A percentile compares a stretch with the other conserved stretches of the same genome.
These are phyloP conservation scores for Falco punctatus DNA, from an alignment of 2,113 vertebrate genomes.

Conservation along the genomic window DNA sequence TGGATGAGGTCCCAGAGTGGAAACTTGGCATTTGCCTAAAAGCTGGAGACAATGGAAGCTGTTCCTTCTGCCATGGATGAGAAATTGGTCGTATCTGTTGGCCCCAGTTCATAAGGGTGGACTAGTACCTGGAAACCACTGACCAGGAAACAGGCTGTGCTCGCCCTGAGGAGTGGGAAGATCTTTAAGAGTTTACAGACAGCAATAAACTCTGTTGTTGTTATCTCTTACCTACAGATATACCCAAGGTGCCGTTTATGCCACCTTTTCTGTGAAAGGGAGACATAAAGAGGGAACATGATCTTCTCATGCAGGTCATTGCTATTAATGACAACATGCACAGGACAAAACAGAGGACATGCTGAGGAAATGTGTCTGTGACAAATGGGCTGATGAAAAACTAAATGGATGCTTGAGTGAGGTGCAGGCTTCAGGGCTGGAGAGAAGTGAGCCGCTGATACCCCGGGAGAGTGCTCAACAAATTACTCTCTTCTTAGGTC, in stretches of 20 bases:
- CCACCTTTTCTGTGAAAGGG: not conserved
- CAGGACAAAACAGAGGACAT: not conserved
- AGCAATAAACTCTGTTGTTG: not conserved
- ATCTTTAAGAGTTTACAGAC: not conserved
- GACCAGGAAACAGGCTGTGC: constrained; percentile 34
- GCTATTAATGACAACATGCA: not conserved
- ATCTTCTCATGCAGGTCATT: not conserved
- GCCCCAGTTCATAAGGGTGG: constrained; percentile 41
- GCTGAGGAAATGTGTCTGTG: not conserved
- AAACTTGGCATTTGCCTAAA: constrained; percentile 63
- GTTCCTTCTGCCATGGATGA: constrained; percentile 31
- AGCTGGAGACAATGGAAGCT: constrained; percentile 48
- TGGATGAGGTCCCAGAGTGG: constrained; percentile 44
- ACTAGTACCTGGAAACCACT: constrained; percentile 32
- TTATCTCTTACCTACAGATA: constrained; percentile 1
- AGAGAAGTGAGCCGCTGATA: not conserved
- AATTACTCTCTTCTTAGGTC: not conserved
- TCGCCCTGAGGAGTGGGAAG: not conserved
- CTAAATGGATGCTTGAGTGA: not conserved
- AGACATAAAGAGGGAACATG: not conserved
- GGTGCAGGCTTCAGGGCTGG: not conserved
- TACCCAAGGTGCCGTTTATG: not conserved
- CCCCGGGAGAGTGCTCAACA: not conserved
- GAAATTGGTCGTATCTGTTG: constrained; percentile 49
- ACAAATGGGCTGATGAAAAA: not conserved